These are phyloP conservation scores for Dimorphilus gyrociliatus DNA, from an alignment of 2,888 invertebrate species.

Conservation along the genomic window DNA sequence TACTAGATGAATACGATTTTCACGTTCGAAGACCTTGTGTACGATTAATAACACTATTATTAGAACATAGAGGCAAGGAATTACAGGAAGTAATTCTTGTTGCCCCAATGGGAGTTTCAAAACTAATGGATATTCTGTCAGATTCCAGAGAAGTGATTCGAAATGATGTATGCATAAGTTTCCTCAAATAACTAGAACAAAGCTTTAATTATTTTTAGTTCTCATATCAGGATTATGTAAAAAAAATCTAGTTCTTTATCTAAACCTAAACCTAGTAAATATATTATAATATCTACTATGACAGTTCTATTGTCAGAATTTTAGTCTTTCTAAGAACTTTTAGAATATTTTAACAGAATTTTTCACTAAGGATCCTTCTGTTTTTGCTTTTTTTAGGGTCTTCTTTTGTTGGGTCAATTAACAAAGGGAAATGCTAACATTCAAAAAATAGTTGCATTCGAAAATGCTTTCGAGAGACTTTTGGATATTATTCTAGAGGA, in stretches of 20 bases:
- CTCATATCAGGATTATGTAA: no score
- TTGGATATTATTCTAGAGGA: slow-evolving; percentile 82
- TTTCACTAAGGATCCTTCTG: no score
- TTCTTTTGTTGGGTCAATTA: slow-evolving; percentile 72
- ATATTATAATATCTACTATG: no score
- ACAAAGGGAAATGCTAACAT: slow-evolving; percentile 90
- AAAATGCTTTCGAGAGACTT: slow-evolving; percentile 88
- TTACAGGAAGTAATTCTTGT: slow-evolving; percentile 42
- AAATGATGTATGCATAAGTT: slow-evolving; percentile 66
- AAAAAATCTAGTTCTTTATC: no score
- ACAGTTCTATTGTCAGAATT: no score
- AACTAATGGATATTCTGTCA: slow-evolving; percentile 82
- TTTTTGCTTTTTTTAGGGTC: slow-evolving; percentile 49
- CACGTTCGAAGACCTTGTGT: slow-evolving; percentile 77
- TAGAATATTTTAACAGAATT: no score
- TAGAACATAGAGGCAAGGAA: slow-evolving; percentile 54
- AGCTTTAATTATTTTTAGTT: slow-evolving; percentile 3
- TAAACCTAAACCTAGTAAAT: no score
- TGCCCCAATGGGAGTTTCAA: slow-evolving; percentile 72
- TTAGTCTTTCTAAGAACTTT: no score
- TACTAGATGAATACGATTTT: slow-evolving; percentile 82
- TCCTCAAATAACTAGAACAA: no score
- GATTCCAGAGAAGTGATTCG: slow-evolving; percentile 87
- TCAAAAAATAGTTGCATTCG: slow-evolving; percentile 96
- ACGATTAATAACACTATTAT: slow-evolving; percentile 66